Base-by-base conservation (phyloP, 2,797 vertebrate genomes). In the Echiichthys vipera region DNA sequence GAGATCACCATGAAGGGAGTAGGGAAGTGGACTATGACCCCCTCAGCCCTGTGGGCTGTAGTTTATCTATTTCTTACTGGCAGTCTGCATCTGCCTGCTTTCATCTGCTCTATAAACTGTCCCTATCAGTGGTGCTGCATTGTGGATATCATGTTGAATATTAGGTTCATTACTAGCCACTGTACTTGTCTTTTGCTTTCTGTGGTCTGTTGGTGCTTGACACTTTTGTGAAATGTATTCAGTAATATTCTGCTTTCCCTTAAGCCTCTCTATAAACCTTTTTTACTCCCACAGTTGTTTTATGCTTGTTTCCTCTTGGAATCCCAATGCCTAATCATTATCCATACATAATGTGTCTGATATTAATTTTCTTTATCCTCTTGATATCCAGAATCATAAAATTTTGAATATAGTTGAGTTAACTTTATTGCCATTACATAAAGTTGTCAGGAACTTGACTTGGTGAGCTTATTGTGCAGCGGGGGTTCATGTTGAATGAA, bases 361-460 rank as follows among this genome's bases (percentile, higher is more conserved):
- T 34, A 22, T 11, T 3, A 2, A 32, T 18, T 18, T 18, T 29
- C 15, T 11, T 50, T 17, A 36, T 54, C n/a, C 53, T 9, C 32
- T 55, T 9, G 4, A 55, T 24, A 24, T 7, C 8, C 27, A 49
- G 14, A 47, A 30, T 51, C 17, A 15, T 12, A 29, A 20, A 6
- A n/a, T 47, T 68, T 39, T 42, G 27, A 50, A 3, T 20, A 32
- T n/a, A 20, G 40, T 14, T 9, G 7, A 14, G 7, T 56, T 57
- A 15, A 18, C 17, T 20, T 64, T 25, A 25, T 51, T 45, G 22
- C 2, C n/a, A 22, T 34, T 5, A 8, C 7, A 29, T 2, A 34
- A 57, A n/a, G n/a, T n/a, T n/a, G n/a, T n/a, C n/a, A n/a, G n/a
- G n/a, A 54, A 13, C 37, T 47, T 57, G 22, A 54, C 27, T 39